Conservation (phyloP, 92 coral and sea anemone genomes). For the Siderastrea radians region DNA sequence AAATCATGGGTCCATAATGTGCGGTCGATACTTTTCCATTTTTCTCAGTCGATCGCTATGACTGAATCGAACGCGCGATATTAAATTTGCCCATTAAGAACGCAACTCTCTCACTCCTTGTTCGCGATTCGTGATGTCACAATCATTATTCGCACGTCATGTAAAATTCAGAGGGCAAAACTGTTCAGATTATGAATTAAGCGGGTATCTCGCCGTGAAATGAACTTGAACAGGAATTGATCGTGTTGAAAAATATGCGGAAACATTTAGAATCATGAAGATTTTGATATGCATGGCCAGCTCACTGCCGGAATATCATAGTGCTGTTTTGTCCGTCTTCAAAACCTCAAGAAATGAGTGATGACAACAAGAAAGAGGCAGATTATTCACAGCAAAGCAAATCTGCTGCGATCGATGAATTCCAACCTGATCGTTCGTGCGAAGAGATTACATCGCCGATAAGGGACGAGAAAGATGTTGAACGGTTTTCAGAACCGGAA, state of each 20-base stretch:
- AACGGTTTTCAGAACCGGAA: background rate
- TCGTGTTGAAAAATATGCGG: background rate
- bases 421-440: background rate
- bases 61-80: slow-evolving; percentile 31
- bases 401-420: slow-evolving; percentile 15
- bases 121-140: slow-evolving; percentile 41
- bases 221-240: background rate
- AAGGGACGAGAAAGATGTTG: background rate
- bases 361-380: background rate
- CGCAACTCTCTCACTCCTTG: background rate
- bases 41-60: background rate
- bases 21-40: slow-evolving; percentile 28
- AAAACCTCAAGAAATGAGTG: slow-evolving; percentile 31
- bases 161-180: slow-evolving; percentile 15
- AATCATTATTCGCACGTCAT: slow-evolving; percentile 45
- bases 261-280: slow-evolving; percentile 11
- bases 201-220: slow-evolving; percentile 5
- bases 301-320: background rate
- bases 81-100: slow-evolving; percentile 26
- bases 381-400: background rate
- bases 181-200: background rate
- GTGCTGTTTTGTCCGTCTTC: background rate
- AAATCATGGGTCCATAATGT: slow-evolving; percentile 21
- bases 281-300: slow-evolving; percentile 1
- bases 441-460: background rate